phyloP scores from a whole-genome alignment of 1,140 invertebrate species.

The Fopius arisanus region DNA sequence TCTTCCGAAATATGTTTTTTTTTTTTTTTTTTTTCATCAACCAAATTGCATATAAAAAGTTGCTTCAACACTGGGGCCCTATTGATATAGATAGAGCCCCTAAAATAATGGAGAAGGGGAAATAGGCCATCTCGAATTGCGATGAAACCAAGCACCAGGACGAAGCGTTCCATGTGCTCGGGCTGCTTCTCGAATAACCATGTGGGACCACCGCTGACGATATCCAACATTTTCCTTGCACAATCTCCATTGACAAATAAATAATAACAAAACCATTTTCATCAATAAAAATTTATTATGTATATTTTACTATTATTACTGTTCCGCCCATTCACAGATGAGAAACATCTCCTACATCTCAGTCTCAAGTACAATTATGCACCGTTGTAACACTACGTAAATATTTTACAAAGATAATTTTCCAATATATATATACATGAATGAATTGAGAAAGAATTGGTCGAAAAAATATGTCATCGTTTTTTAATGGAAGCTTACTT shows the following conservation, averaged over 20 bases:
- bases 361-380: neutral
- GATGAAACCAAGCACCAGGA: slow-evolving; percentile 61
- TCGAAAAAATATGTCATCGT: no score
- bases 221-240: slow-evolving; percentile 44
- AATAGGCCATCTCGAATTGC: slow-evolving; percentile 60
- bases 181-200: slow-evolving; percentile 60
- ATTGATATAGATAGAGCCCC: neutral
- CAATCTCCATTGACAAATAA: slow-evolving; percentile 23
- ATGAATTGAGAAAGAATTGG: neutral
- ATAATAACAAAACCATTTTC: slow-evolving; percentile 1
- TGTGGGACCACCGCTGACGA: slow-evolving; percentile 59
- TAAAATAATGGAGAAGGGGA: slow-evolving; percentile 31
- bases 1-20: no score
- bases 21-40: no score
- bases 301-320: slow-evolving; percentile 24
- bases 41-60: slow-evolving; percentile 32
- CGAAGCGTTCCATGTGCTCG: slow-evolving; percentile 32
- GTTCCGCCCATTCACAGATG: neutral
- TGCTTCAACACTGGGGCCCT: slow-evolving; percentile 34
- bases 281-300: neutral
- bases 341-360: neutral
- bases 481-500: no score
- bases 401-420: no score
- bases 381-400: neutral
- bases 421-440: neutral